Evolutionary conservation across 2,113 vertebrate genomes (phyloP).

Genomic region (Symphodus melops): DNA sequence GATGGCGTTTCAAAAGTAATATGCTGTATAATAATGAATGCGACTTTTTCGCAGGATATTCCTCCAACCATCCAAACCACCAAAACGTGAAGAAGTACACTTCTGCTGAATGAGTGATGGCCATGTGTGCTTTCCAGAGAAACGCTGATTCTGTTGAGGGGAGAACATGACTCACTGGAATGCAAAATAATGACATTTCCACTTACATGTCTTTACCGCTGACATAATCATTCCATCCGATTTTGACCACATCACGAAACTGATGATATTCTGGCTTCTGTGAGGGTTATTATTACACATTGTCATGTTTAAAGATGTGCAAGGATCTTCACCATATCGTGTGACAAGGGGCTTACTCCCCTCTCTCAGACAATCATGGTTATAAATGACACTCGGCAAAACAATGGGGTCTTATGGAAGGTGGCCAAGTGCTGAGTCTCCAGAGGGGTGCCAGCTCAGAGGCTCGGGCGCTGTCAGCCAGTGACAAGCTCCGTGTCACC

Average conservation of each 20-base stretch:
- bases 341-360: neutral
- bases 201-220: slow-evolving; percentile 3
- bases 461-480: slow-evolving; percentile 55
- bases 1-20: neutral
- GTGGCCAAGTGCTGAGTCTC: slow-evolving; percentile 51
- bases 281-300: neutral
- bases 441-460: slow-evolving; percentile 22
- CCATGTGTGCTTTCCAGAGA: slow-evolving; percentile 15
- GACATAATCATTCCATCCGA: neutral
- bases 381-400: neutral
- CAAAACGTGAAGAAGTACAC: neutral
- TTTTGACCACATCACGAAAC: slow-evolving; percentile 20
- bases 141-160: slow-evolving; percentile 8
- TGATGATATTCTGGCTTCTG: slow-evolving; percentile 2
- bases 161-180: slow-evolving; percentile 37
- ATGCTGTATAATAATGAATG: neutral
- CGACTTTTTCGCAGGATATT: neutral
- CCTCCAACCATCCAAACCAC: too few species aligned
- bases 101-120: neutral
- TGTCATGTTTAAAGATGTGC: slow-evolving; percentile 1
- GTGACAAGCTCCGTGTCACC: slow-evolving; percentile 68
- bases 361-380: neutral
- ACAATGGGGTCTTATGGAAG: slow-evolving; percentile 34
- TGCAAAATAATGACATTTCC: slow-evolving; percentile 23
- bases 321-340: neutral